Evolutionary conservation across 2,797 vertebrate genomes (phyloP), one percentile per base, ranked within the genome.

Genomic region (Eleutherodactylus coqui): DNA sequence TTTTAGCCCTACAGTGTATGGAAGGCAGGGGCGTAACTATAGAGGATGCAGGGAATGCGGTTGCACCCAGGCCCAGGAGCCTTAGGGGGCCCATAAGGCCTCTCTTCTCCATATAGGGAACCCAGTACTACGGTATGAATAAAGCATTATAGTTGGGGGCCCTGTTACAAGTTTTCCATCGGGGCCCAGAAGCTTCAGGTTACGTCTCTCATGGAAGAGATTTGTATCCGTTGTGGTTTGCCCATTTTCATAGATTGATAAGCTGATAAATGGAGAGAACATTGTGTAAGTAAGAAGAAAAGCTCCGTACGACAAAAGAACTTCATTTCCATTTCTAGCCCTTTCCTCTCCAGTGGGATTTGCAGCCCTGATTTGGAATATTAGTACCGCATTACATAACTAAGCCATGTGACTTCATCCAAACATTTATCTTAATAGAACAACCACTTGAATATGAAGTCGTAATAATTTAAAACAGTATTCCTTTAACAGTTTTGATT

Each of bases 401-500:
- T 19, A 5, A 41, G 29, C 47, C 47, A 38, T 24, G 29, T 51
- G 47, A 72, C 47, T 53, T 72, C 41, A 27, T 72, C 47, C 34
- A 55, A 82, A 55, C 62, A 72, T 82, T 72, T n/a, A 70, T 82
- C 64, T 43, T 55, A 82, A 53, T 72, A 72, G 32, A 72, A 36
- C 47, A 82, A 70, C 4, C 29, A 70, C 67, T 53, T 41, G 27
- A 53, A 36, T 82, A 19, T 19, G 24, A 53, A 72, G n/a, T 75
- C 16, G 2, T n/a, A 77, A 67, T 77, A 43, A 64, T 84, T n/a
- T 29, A n/a, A 38, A 84, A 32, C 73, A 76, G 60, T 10, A 9
- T 64, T 84, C 64, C 62, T 76, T 51, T 55, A 79, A 27, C 47
- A 72, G 84, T 53, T 85, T 79, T 85, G 76, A 85, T 64, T 70